Conservation (phyloP, 2,888 invertebrate species). For the Eledona agricola region DNA sequence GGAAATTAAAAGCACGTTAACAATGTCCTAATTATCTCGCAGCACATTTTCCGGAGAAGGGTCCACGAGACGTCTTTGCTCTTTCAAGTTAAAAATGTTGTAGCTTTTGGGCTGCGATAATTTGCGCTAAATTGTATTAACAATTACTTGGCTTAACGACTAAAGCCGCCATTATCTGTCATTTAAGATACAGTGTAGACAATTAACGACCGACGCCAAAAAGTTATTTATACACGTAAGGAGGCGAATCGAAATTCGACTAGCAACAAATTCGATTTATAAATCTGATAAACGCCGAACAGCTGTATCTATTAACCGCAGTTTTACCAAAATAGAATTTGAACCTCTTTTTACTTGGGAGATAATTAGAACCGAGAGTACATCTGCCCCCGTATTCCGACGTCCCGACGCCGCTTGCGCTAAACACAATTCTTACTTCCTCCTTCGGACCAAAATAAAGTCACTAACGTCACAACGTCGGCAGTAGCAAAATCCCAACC, state of each 20-base stretch:
- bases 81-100: no score
- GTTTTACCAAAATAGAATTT: constrained; percentile 44
- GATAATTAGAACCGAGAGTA: constrained; percentile 45
- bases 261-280: constrained; percentile 18
- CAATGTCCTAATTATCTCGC: constrained; percentile 12
- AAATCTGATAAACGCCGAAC: constrained; percentile 51
- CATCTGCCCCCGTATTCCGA: constrained; percentile 38
- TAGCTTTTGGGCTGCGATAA: no score
- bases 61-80: not conserved
- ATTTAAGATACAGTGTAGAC: constrained; percentile 2
- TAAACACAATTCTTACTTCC: constrained; percentile 49
- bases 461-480: constrained; percentile 26
- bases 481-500: constrained; percentile 4
- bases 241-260: constrained; percentile 19
- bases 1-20: constrained; percentile 28
- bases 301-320: constrained; percentile 50
- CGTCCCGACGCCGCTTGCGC: constrained; percentile 40
- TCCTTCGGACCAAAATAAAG: constrained; percentile 46
- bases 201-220: constrained; percentile 10
- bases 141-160: no score
- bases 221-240: constrained; percentile 13
- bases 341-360: constrained; percentile 40
- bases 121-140: no score
- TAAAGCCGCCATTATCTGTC: no score
- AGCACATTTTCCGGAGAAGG: constrained; percentile 8